Conservation (phyloP, 1,140 invertebrate species). For the Drosophila sturtevanti region DNA sequence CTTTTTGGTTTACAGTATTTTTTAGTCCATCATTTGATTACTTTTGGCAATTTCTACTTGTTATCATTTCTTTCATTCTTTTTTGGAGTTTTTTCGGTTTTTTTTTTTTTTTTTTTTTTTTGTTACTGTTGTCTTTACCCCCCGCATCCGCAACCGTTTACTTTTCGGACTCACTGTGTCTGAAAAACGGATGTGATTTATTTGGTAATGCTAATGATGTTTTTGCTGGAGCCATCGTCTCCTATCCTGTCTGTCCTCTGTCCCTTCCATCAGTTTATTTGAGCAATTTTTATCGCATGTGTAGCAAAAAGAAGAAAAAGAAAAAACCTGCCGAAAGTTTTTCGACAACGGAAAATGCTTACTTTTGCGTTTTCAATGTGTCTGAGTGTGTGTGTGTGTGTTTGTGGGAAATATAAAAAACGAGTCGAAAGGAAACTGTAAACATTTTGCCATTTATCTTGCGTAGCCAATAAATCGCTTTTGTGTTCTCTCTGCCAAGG, state of each 20-base stretch:
- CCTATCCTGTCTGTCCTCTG: constrained; percentile 33
- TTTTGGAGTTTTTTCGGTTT: constrained; percentile 20
- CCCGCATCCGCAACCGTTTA: constrained; percentile 5
- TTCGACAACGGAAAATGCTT: constrained; percentile 74
- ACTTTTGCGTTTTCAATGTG: constrained; percentile 67
- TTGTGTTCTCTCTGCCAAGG: constrained; percentile 52
- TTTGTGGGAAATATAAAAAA: constrained; percentile 13
- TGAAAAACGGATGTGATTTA: constrained; percentile 81
- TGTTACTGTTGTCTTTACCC: background rate
- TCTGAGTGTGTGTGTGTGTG: background rate
- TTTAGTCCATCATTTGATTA: constrained; percentile 16
- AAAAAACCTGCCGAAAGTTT: constrained; percentile 69
- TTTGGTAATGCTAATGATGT: constrained; percentile 81
- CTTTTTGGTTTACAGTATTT: constrained; percentile 8
- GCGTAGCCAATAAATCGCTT: constrained; percentile 75
- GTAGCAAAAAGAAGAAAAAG: constrained; percentile 47
- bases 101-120: constrained; percentile 16
- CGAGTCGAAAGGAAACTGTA: constrained; percentile 65
- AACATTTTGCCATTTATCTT: constrained; percentile 79
- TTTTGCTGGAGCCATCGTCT: constrained; percentile 63
- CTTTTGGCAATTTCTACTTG: constrained; percentile 12
- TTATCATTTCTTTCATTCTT: constrained; percentile 60
- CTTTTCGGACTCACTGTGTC: constrained; percentile 58
- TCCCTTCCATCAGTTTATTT: constrained; percentile 70
- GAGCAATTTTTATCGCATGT: constrained; percentile 81